Conservation (phyloP, 2,113 vertebrate species). For the Helogale parvula region DNA sequence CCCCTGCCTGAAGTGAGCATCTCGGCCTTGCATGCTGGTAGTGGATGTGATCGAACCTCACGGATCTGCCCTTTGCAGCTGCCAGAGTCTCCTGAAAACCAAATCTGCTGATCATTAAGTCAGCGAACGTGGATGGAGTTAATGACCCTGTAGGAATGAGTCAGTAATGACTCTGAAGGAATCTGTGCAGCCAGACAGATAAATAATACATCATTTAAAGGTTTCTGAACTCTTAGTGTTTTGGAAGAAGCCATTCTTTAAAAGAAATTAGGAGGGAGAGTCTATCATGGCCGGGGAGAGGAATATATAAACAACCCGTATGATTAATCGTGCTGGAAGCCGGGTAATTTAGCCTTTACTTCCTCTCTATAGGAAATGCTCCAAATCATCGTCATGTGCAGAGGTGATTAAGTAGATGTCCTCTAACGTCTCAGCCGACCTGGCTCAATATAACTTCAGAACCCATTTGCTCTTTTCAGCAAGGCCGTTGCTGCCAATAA, state of each 20-base stretch:
- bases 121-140: slow-evolving; percentile 57
- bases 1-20: background rate
- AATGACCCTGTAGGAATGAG: slow-evolving; percentile 65
- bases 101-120: slow-evolving; percentile 66
- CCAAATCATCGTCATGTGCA: background rate
- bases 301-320: background rate
- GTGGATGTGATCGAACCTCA: background rate
- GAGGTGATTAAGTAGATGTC: background rate
- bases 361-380: background rate
- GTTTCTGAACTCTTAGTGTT: slow-evolving; percentile 57
- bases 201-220: slow-evolving; percentile 74
- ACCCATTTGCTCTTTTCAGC: background rate
- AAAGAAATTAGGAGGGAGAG: slow-evolving; percentile 30
- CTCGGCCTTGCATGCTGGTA: background rate
- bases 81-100: slow-evolving; percentile 52
- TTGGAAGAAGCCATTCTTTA: slow-evolving; percentile 58
- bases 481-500: background rate
- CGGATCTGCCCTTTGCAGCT: background rate
- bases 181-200: slow-evolving; percentile 62
- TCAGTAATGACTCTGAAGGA: slow-evolving; percentile 61
- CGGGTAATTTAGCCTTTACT: slow-evolving; percentile 1
- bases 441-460: background rate
- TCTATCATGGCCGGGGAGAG: background rate
- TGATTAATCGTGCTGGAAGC: background rate
- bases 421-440: background rate